Conservation (phyloP, 2,888 invertebrate genomes). For the Tiliacea aurago region DNA sequence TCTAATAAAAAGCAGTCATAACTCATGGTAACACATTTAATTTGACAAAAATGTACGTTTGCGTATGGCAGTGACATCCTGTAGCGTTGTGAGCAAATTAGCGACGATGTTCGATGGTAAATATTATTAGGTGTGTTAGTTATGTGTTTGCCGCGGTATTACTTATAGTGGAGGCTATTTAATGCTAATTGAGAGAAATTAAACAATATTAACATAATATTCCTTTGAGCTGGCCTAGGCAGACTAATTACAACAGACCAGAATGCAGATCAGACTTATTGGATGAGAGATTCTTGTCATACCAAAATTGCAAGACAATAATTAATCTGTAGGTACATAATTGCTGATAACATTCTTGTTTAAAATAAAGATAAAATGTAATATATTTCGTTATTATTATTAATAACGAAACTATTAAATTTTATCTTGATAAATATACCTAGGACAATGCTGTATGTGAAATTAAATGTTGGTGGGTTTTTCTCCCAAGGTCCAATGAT, state of each 20-base stretch:
- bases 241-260: neutral
- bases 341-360: neutral
- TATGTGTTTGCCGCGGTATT: slow-evolving; percentile 11
- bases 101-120: slow-evolving; percentile 49
- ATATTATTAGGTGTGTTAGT: slow-evolving; percentile 50
- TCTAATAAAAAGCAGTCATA: slow-evolving; percentile 61
- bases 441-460: neutral
- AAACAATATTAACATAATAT: neutral
- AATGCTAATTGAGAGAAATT: slow-evolving; percentile 1
- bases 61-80: slow-evolving; percentile 54
- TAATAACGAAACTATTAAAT: too few species aligned
- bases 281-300: too few species aligned
- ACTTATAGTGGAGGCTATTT: neutral
- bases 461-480: neutral
- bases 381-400: neutral
- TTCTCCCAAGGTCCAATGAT: neutral
- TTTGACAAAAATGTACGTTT: slow-evolving; percentile 60
- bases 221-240: neutral
- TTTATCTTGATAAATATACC: neutral
- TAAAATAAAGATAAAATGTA: neutral
- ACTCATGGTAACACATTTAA: slow-evolving; percentile 55
- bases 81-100: slow-evolving; percentile 60
- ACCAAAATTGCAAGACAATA: neutral
- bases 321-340: neutral
- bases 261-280: neutral